Base-by-base conservation (phyloP, 2,113 vertebrate genomes). In the Gymnogyps californianus region DNA sequence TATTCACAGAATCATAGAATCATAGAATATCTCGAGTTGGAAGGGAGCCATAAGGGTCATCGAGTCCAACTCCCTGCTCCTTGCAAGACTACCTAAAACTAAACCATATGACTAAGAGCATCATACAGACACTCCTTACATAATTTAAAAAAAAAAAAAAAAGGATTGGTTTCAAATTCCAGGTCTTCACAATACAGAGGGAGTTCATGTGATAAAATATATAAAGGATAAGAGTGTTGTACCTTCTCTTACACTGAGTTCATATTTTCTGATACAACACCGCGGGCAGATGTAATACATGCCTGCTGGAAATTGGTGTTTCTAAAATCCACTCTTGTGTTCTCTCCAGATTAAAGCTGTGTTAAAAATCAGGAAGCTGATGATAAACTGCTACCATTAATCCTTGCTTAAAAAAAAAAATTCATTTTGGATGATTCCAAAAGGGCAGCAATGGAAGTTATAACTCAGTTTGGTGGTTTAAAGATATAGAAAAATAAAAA, bases 191-290 rank as follows among this genome's bases (percentile, higher is more conserved):
- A 7, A 4, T 4, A 6, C 62, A 61, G 58, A 67, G 57, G 42
- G 49, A 65, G 49, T 25, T 64, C 3, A 1, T 46, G 21, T 21
- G 49, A n/a, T 24, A 61, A 42, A 82, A 72, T 4, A 21, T 2
- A 16, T 8, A 28, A 51, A 76, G 46, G 58, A 57, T 47, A 40
- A 58, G 47, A 31, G n/a, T 6, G 4, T 3, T 64, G 49, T 4
- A 10, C 44, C 54, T 87, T 42, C 69, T 72, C 18, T 20, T 57
- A 17, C 67, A 38, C 49, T 1, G 9, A 19, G 44, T 19, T 66
- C 0, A 0, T 57, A 15, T 44, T 64, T 57, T 4, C 59, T 47
- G 34, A 17, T 5, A 18, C 46, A 69, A 0, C 18, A 4, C 72
- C 9, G 21, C 1, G 7, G 54, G 80, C 69, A 82, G 69, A 7